Percentiles rank a stretch among this genome's conserved stretches.
These are phyloP conservation scores for Hartigia nigra DNA, from an alignment of 2,888 invertebrate species.

Conservation along the genomic window DNA sequence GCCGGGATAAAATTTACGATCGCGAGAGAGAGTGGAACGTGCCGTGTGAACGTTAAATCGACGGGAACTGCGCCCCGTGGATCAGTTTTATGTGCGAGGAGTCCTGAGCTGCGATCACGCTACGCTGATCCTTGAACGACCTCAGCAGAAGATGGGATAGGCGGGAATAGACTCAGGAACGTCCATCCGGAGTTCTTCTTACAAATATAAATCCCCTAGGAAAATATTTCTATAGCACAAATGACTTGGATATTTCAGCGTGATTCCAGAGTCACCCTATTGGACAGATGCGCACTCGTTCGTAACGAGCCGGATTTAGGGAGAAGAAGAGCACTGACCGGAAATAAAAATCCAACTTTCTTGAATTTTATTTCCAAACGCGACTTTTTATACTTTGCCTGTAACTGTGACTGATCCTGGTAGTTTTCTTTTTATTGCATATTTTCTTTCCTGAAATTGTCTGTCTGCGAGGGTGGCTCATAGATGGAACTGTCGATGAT, in stretches of 20 bases:
- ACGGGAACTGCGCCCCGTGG: conserved; percentile 4
- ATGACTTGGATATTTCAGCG: not conserved
- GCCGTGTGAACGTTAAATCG: not conserved
- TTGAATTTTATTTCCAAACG: not conserved
- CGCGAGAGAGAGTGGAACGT: conserved; percentile 12
- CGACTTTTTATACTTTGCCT: not conserved
- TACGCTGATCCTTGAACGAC: conserved; percentile 4
- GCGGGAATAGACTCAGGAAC: not conserved
- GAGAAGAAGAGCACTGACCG: not conserved
- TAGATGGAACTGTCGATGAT: not conserved
- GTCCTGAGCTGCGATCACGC: conserved; percentile 3
- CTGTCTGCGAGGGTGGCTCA: not conserved
- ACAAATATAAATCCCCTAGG: not conserved
- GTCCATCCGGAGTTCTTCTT: not conserved
- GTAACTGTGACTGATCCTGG: not conserved
- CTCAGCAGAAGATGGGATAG: not conserved
- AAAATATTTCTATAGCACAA: too few species aligned
- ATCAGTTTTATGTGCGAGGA: not conserved
- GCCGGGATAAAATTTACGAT: conserved; percentile 39
- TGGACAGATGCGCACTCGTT: too few species aligned
- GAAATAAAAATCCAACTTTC: not conserved
- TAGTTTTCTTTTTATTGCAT: not conserved
- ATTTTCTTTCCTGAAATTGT: not conserved
- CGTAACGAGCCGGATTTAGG: too few species aligned
- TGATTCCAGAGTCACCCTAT: not conserved